Base-by-base conservation (phyloP, 2,113 vertebrate genomes). In the Lipotes vexillifer region DNA sequence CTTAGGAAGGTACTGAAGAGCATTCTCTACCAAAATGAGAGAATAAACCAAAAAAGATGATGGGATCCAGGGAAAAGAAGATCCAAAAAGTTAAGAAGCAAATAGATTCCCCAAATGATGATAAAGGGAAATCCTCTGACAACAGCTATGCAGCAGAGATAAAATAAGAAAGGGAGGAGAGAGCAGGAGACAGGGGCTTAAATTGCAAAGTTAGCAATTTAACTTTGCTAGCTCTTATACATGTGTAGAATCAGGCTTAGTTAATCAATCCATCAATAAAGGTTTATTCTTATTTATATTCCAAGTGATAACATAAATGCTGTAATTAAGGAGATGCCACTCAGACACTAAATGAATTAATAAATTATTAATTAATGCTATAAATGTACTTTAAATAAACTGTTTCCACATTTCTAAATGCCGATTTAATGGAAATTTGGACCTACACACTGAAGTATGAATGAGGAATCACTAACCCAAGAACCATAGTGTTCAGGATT, bases 351-450 rank as follows among this genome's bases (percentile, higher is more conserved):
- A 75, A 46, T 65, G n/a, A 92, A 38, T 59, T 25, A 65, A 80
- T 84, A 94, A 46, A 84, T 61, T 23, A 49, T 72, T 21, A 97
- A 89, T 86, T 49, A 74, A 66, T 72, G 55, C 55, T 89, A 68
- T 55, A 74, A 81, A 61, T 80, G 25, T 75, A 81, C 12, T 69
- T 74, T 49, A 92, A 89, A 78, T 31, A 88, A 85, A 78, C 20
- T 72, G 13, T 49, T 92, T 78, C 83, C 63, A 71, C 82, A 23
- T 59, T 77, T 92, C 29, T 94, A 96, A 96, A 61, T n/a, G n/a
- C 12, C 41, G 31, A 66, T 33, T 44, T 41, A 75, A 71, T 63
- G 20, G 41, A 61, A 86, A 90, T 77, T 86, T 80, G 49, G 49
- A 75, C 11, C 65, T 74, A 74, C 14, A 81, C 49, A 46, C 9